Conservation (phyloP, 2,113 vertebrate species). For the Chloropsis cyanopogon region DNA sequence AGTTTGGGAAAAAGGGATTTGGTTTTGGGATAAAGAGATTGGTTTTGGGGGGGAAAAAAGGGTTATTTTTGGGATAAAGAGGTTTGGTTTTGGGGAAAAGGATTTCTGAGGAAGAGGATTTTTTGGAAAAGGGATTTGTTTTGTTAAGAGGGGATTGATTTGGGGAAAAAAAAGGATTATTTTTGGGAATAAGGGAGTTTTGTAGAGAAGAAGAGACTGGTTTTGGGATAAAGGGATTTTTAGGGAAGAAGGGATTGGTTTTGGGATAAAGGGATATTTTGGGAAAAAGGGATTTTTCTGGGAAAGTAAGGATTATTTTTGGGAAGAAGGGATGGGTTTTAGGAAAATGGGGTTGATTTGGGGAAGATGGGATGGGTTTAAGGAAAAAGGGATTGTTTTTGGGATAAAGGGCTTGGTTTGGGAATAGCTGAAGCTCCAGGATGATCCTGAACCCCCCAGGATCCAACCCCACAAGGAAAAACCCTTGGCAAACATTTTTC, state of each 20-base stretch:
- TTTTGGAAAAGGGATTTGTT: too few species aligned
- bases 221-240: background rate
- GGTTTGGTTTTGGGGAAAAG: background rate
- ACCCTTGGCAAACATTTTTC: accelerated
- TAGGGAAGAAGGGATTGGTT: background rate
- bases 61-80: background rate
- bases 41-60: background rate
- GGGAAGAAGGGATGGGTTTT: background rate
- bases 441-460: too few species aligned
- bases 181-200: background rate
- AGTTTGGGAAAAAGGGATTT: background rate
- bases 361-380: background rate
- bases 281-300: background rate
- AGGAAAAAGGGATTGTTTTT: accelerated
- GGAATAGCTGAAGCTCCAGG: background rate
- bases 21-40: background rate
- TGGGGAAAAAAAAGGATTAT: too few species aligned
- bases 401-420: background rate
- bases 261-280: too few species aligned
- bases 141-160: too few species aligned
- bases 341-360: too few species aligned
- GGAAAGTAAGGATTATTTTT: too few species aligned
- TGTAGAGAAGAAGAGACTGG: background rate
- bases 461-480: background rate
- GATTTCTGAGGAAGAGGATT: background rate